These are phyloP conservation scores for Bolinopsis microptera DNA, from an alignment of 37 sponge, comb jelly and placozoan genomes.

Conservation along the genomic window DNA sequence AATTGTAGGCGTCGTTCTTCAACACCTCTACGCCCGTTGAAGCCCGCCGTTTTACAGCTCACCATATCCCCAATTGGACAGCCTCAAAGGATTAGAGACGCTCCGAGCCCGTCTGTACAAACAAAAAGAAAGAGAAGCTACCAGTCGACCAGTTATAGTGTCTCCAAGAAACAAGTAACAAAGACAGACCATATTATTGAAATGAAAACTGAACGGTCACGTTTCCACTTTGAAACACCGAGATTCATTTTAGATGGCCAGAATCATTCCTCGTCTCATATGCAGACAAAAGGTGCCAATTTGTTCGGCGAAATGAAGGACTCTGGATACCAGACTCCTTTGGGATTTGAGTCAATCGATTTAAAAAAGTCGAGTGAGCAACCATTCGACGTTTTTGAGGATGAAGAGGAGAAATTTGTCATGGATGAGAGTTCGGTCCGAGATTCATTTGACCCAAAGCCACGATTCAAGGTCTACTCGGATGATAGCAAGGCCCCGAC, in stretches of 20 bases:
- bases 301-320: background rate
- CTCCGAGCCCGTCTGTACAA: background rate
- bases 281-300: background rate
- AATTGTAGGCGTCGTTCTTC: slow-evolving; percentile 4
- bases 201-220: background rate
- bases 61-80: background rate
- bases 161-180: background rate
- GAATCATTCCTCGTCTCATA: background rate
- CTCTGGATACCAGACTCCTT: background rate
- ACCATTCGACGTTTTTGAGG: background rate
- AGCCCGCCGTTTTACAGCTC: background rate
- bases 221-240: background rate
- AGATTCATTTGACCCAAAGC: background rate
- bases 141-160: background rate
- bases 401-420: background rate
- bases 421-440: background rate
- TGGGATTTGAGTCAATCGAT: background rate
- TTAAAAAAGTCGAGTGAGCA: background rate
- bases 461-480: background rate
- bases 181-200: background rate
- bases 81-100: background rate
- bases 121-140: background rate
- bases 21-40: background rate
- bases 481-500: background rate
- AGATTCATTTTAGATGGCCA: background rate